These are phyloP conservation scores for Lithophane ornitopus DNA, from an alignment of 2,888 invertebrate genomes.

Conservation along the genomic window DNA sequence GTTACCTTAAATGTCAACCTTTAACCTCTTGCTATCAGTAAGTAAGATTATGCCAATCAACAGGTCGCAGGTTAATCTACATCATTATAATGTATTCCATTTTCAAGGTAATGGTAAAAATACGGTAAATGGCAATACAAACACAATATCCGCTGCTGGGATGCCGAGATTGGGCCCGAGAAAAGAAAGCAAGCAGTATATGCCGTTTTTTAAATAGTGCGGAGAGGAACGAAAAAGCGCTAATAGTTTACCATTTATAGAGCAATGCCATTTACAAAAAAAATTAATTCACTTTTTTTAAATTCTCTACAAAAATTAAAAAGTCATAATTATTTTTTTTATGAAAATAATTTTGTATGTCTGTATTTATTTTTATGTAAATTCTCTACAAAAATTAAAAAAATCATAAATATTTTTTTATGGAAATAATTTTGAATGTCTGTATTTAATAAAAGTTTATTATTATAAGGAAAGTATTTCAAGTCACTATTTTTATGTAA, in stretches of 20 bases:
- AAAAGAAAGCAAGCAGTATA: neutral
- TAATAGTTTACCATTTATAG: neutral
- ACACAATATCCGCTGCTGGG: too few species aligned
- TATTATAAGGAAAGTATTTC: neutral
- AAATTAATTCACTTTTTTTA: too few species aligned
- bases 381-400: too few species aligned
- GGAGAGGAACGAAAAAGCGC: neutral
- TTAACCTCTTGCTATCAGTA: neutral
- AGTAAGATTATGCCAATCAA: neutral
- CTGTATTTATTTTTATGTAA: too few species aligned
- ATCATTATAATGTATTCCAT: too few species aligned
- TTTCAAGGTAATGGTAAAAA: too few species aligned
- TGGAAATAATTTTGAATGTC: neutral
- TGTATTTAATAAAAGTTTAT: neutral
- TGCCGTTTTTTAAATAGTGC: neutral
- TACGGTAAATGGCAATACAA: too few species aligned
- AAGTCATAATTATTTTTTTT: too few species aligned
- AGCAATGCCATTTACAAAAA: too few species aligned
- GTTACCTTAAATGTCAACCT: neutral
- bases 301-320: neutral
- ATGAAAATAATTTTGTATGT: too few species aligned
- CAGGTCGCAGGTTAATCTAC: too few species aligned
- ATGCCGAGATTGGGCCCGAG: neutral
- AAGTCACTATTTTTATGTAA: neutral
- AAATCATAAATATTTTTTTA: too few species aligned